Evolutionary conservation across 1,140 invertebrate genomes (phyloP).

Genomic region (Zaprionus ornatus): DNA sequence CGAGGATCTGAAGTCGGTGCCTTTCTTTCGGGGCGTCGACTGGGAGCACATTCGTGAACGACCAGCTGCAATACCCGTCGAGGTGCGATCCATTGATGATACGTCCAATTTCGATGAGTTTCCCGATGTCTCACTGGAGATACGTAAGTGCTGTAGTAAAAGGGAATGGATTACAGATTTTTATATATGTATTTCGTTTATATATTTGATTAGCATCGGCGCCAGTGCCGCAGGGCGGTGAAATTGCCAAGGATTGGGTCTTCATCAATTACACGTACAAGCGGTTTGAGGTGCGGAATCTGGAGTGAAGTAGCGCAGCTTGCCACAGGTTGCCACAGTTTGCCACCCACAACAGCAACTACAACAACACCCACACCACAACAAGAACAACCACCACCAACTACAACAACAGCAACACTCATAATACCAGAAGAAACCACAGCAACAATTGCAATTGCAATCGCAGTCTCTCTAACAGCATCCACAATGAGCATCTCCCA

Average conservation of each 20-base stretch:
- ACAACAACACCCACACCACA: constrained; percentile 13
- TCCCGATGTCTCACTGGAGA: constrained; percentile 99
- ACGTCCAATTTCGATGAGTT: constrained; percentile 99
- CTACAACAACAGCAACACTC: constrained; percentile 11
- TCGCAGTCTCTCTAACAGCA: constrained; percentile 71
- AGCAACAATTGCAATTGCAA: constrained; percentile 43
- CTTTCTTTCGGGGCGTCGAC: constrained; percentile 96
- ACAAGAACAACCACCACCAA: constrained; percentile 16
- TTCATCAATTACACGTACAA: constrained; percentile 99
- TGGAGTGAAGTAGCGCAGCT: constrained; percentile 70
- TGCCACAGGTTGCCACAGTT: constrained; percentile 65
- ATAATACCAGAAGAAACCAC: constrained; percentile 21
- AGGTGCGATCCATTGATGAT: constrained; percentile 97
- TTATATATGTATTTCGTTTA: not conserved
- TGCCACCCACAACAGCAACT: constrained; percentile 47
- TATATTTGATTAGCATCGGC: constrained; percentile 88
- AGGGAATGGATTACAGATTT: not conserved
- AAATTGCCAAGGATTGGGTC: constrained; percentile 98
- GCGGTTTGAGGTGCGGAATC: constrained; percentile 92
- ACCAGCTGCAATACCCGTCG: constrained; percentile 98
- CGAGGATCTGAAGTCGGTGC: constrained; percentile 93
- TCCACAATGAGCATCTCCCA: constrained; percentile 58
- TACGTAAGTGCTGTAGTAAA: constrained; percentile 90
- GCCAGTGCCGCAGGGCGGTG: constrained; percentile 91
- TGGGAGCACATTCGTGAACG: constrained; percentile 98